These are phyloP conservation scores for Ophthalmotilapia sp. DNA, from an alignment of 2,113 vertebrate genomes.

Conservation along the genomic window DNA sequence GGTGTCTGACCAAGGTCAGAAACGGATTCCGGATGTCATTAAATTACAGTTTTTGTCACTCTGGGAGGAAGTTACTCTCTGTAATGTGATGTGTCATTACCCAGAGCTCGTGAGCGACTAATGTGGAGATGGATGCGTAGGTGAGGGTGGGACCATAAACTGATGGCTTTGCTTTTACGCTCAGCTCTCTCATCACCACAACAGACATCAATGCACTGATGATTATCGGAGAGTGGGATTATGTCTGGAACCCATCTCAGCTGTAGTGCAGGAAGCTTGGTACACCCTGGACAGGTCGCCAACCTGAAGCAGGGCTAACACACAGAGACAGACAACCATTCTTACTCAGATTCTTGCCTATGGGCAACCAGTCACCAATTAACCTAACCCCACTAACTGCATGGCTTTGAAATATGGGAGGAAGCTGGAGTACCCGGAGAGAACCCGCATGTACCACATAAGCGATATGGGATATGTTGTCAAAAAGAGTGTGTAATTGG, in stretches of 20 bases:
- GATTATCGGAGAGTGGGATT: background rate
- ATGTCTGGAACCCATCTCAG: background rate
- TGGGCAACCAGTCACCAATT: background rate
- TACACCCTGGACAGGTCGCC: background rate
- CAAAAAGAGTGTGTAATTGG: background rate
- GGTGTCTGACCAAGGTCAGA: background rate
- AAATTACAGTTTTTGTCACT: background rate
- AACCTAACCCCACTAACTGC: background rate
- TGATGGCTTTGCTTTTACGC: background rate
- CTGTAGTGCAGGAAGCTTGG: background rate
- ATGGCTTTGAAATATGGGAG: background rate
- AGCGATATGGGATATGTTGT: background rate
- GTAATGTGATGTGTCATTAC: background rate
- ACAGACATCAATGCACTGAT: background rate
- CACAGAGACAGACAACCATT: background rate
- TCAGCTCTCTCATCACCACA: background rate
- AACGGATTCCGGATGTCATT: accelerated
- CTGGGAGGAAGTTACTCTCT: background rate
- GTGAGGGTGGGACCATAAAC: background rate
- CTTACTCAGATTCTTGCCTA: background rate
- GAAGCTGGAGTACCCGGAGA: background rate
- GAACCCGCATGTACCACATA: background rate
- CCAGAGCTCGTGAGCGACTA: background rate
- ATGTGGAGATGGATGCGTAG: background rate
- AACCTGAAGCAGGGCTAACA: background rate